Evolutionary conservation across 2,888 invertebrate genomes (phyloP).

Genomic region (Acanthosoma haemorrhoidale): DNA sequence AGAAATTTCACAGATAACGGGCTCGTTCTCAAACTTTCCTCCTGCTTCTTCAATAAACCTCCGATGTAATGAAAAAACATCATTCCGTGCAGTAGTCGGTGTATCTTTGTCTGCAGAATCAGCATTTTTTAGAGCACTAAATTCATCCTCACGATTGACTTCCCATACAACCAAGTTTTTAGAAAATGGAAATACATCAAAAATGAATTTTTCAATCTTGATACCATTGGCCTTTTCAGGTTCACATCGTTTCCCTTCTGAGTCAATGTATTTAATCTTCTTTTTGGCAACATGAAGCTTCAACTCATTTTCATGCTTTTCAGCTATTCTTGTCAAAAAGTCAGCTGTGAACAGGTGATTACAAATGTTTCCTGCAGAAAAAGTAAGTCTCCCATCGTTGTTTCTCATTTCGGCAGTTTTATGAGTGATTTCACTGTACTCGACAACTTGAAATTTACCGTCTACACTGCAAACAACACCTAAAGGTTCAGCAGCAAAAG

Average conservation of each 20-base stretch:
- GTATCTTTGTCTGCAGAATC: slow-evolving; percentile 84
- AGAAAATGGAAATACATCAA: slow-evolving; percentile 94
- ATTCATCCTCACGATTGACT: slow-evolving; percentile 84
- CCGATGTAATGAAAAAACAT: slow-evolving; percentile 70
- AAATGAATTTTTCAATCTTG: slow-evolving; percentile 98
- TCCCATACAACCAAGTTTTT: slow-evolving; percentile 90
- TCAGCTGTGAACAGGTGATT: slow-evolving; percentile 92
- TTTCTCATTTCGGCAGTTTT: slow-evolving; percentile 78
- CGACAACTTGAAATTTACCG: slow-evolving; percentile 85
- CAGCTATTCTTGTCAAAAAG: slow-evolving; percentile 71
- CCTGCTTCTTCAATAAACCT: slow-evolving; percentile 77
- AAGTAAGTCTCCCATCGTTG: slow-evolving; percentile 72
- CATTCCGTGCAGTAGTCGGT: slow-evolving; percentile 76
- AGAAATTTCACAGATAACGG: slow-evolving; percentile 74
- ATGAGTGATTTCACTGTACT: slow-evolving; percentile 92
- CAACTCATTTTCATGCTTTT: slow-evolving; percentile 65
- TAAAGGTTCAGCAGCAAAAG: slow-evolving; percentile 84
- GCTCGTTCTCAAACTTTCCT: slow-evolving; percentile 60
- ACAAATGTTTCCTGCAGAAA: slow-evolving; percentile 95
- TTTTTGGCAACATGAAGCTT: slow-evolving; percentile 94
- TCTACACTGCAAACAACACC: slow-evolving; percentile 94
- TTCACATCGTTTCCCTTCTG: slow-evolving; percentile 61
- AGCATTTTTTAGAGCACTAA: slow-evolving; percentile 93
- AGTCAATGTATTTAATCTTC: slow-evolving; percentile 84
- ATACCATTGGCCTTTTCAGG: slow-evolving; percentile 89